Evolutionary conservation across 1,140 invertebrate genomes (phyloP).

Genomic region (Nephila pilipes): DNA sequence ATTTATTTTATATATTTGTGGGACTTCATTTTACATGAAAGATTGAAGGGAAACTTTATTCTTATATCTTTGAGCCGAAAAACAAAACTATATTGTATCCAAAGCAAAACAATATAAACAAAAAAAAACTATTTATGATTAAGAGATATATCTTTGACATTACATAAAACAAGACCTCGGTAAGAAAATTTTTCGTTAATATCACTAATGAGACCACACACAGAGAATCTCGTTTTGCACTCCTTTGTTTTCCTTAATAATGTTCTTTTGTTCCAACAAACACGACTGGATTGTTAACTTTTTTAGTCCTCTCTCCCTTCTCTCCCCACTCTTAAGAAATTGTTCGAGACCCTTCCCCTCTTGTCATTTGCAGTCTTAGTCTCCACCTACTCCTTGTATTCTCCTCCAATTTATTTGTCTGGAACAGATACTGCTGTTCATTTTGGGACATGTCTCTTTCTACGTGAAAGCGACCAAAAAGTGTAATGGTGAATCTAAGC

Average conservation of each 20-base stretch:
- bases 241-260: not conserved
- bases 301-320: not conserved
- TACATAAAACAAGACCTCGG: too few relatives aligned
- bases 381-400: slow-evolving; percentile 5
- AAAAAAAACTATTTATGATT: too few relatives aligned
- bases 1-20: too few relatives aligned
- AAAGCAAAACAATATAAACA: too few relatives aligned
- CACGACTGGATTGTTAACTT: not conserved
- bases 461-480: not conserved
- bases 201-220: not conserved
- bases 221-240: not conserved
- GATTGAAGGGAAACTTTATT: too few relatives aligned
- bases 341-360: not conserved
- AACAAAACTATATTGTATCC: too few relatives aligned
- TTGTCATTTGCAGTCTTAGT: not conserved
- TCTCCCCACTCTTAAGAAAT: not conserved
- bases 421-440: not conserved
- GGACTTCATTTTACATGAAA: too few relatives aligned
- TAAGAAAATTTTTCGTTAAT: too few relatives aligned
- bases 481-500: not conserved
- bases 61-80: too few relatives aligned
- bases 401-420: slow-evolving; percentile 1
- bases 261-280: not conserved
- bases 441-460: not conserved
- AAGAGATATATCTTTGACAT: too few relatives aligned